Evolutionary conservation across 2,888 invertebrate species (phyloP).

Genomic region (Laspeyria flexula): DNA sequence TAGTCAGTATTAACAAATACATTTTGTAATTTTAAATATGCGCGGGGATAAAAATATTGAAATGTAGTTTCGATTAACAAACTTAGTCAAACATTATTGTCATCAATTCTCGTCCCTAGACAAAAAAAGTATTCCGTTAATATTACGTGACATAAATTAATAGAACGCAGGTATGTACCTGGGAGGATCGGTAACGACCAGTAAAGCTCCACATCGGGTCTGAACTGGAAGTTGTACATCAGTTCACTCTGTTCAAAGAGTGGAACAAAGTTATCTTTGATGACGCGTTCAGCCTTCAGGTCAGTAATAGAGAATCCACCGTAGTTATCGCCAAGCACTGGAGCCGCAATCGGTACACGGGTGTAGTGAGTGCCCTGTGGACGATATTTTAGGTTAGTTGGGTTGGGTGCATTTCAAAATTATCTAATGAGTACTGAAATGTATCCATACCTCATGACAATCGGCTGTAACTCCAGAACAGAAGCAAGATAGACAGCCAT

Average conservation of each 20-base stretch:
- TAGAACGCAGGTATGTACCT: constrained; percentile 50
- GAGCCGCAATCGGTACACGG: constrained; percentile 67
- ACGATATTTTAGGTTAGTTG: not conserved
- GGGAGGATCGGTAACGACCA: constrained; percentile 79
- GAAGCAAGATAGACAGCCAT: constrained; percentile 95
- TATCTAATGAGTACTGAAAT: too few species aligned
- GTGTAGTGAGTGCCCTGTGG: constrained; percentile 66
- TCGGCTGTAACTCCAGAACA: constrained; percentile 93
- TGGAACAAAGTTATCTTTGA: constrained; percentile 69
- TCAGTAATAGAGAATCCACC: constrained; percentile 76
- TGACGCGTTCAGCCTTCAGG: constrained; percentile 61
- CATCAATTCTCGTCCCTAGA: too few species aligned
- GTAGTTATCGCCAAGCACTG: constrained; percentile 70
- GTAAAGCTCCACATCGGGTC: constrained; percentile 64
- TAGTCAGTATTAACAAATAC: too few species aligned
- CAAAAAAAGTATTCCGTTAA: too few species aligned
- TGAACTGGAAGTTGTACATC: constrained; percentile 65
- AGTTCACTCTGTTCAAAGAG: constrained; percentile 73
- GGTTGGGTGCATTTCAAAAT: too few species aligned
- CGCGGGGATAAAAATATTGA: too few species aligned
- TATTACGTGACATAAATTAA: too few species aligned
- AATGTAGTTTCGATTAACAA: too few species aligned
- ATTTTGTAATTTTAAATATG: too few species aligned
- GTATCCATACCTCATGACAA: constrained; percentile 90
- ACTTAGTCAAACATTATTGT: too few species aligned